Evolutionary conservation across 1,140 invertebrate genomes (phyloP), one percentile per base, ranked within the genome.

Genomic region (Prorops nasuta): DNA sequence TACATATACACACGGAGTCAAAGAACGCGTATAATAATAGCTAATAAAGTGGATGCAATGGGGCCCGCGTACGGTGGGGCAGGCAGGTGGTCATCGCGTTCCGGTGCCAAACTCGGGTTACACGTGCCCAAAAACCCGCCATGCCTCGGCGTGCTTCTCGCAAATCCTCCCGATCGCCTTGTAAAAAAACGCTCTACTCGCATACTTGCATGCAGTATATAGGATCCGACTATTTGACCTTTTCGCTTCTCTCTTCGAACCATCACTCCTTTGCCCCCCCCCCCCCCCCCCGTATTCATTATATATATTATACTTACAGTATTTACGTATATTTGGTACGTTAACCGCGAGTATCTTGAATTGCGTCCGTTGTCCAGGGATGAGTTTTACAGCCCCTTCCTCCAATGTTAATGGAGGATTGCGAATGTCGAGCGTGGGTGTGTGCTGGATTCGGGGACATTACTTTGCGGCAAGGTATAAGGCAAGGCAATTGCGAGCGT

Each of bases 11-110:
- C 35, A 28, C 54, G 37, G 44, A 54, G 56, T 54, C 59, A 65
- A 64, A 66, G 66, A 67, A 67, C 66, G 69, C 59, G 66, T 70
- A 69, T 73, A 76, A 76, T 75, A 76, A 74, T 75, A 73, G 67
- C 67, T 75, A 75, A 74, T 75, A 76, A 76, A 74, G 60, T 66
- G 70, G 54, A 67, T 65, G 64, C 60, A 63, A 69, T 67, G 60
- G 44, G 56, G 41, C 52, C 51, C 59, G 49, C 56, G 62, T n/a
- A n/a, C n/a, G n/a, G 60, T 63, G 60, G 52, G 56, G 53, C 46
- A 58, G n/a, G 65, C 73, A 74, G 71, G 73, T 73, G 70, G 69
- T 54, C 52, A 43, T 58, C 53, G 44, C 34, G 60, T 43, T 56
- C 44, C 50, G 59, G 49, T 51, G 55, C 54, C 62, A 60, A 56